Percentiles rank a stretch among this genome's conserved stretches.
phyloP scores from a whole-genome alignment of 2,797 vertebrate genomes.

The Simalia tracyae region DNA sequence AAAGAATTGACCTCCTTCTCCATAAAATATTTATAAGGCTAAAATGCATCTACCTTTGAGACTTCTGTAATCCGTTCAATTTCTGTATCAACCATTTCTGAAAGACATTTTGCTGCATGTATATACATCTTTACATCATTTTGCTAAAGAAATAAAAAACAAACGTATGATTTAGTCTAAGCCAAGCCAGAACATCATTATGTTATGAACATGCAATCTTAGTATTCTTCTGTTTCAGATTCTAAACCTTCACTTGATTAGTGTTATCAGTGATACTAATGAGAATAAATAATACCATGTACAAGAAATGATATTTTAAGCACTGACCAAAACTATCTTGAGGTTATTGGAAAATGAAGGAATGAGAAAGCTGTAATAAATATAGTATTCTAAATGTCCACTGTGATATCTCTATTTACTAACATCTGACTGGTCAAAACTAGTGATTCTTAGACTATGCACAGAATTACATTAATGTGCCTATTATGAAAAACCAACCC shows the following conservation, averaged over 20 bases:
- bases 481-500: not conserved
- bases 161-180: not conserved
- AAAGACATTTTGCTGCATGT: constrained; percentile 83
- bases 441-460: not conserved
- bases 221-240: not conserved
- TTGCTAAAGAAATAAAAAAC: constrained; percentile 73
- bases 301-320: not conserved
- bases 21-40: not conserved
- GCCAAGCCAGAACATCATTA: constrained; percentile 25
- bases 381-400: not conserved
- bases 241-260: not conserved
- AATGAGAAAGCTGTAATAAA: not conserved
- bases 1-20: not conserved
- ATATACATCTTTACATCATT: constrained; percentile 81
- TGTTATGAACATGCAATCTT: not conserved
- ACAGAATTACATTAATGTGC: not conserved
- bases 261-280: not conserved
- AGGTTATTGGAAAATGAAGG: not conserved
- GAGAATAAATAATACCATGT: not conserved
- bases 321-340: not conserved
- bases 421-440: not conserved
- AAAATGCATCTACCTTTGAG: constrained; percentile 80
- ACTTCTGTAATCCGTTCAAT: constrained; percentile 77
- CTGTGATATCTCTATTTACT: not conserved
- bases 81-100: constrained; percentile 86